These are phyloP conservation scores for Tetramorium parvispinum DNA, from an alignment of 1,140 invertebrate species.

Conservation along the genomic window DNA sequence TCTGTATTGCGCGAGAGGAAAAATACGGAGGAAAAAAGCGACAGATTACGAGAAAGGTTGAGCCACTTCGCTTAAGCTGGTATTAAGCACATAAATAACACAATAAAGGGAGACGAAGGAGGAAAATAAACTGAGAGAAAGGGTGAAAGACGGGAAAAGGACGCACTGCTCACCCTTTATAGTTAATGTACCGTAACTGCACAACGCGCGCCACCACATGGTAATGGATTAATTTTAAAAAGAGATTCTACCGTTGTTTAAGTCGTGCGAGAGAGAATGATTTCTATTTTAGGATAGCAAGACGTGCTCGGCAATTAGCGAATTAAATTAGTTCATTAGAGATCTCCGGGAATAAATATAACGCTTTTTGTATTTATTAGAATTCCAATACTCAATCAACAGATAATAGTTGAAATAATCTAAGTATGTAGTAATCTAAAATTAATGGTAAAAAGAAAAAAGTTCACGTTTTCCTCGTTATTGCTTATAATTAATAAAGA, in stretches of 20 bases:
- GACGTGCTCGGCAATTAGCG: slow-evolving; percentile 26
- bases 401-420: not conserved
- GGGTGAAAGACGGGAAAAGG: slow-evolving; percentile 66
- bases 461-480: not conserved
- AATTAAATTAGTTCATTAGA: slow-evolving; percentile 32
- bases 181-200: slow-evolving; percentile 54
- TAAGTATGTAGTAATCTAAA: not conserved
- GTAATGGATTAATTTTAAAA: slow-evolving; percentile 62
- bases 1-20: slow-evolving; percentile 70
- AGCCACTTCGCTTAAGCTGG: slow-evolving; percentile 73
- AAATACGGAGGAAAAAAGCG: slow-evolving; percentile 71
- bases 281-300: slow-evolving; percentile 34
- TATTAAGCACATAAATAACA: slow-evolving; percentile 81
- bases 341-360: not conserved
- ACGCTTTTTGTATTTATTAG: not conserved
- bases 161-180: slow-evolving; percentile 42
- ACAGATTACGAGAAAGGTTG: slow-evolving; percentile 78
- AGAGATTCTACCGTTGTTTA: slow-evolving; percentile 48
- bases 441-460: not conserved
- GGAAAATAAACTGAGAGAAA: slow-evolving; percentile 64
- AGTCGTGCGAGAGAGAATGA: slow-evolving; percentile 23
- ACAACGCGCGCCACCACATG: slow-evolving; percentile 54
- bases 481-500: slow-evolving; percentile 10
- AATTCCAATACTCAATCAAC: not conserved
- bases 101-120: slow-evolving; percentile 66